Base-by-base conservation (phyloP, 2,888 invertebrate genomes). In the Drosophila niveifrons region DNA sequence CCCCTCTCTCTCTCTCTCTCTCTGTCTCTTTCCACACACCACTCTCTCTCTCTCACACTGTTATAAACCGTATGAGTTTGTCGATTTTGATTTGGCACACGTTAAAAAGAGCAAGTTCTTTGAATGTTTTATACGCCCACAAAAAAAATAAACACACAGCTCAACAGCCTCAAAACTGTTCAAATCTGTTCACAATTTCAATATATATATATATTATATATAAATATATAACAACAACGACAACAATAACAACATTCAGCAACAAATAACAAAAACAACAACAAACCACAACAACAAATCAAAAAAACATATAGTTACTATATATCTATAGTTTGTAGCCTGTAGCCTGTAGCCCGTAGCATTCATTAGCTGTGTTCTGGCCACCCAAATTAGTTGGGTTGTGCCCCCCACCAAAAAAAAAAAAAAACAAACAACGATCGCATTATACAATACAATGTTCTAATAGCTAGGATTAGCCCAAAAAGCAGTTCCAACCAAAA, bases 361-460 rank as follows among this genome's bases (percentile, higher is more conserved):
- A 34, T 57, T 41, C 57, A 34, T 57, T 41, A 41, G 39, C 39
- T 67, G 67, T 67, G 67, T 61, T 53, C 31, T 53, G 50, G 50
- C 53, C 17, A n/a, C 57, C 69, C 75, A 75, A 76, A 57, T 52
- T 75, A 76, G 75, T 75, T 76, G 75, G 75, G 69, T 15, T 18
- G 43, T 31, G 31, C 55, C 23, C n/a, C n/a, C n/a, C n/a, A n/a
- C n/a, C n/a, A n/a, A n/a, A n/a, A n/a, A n/a, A n/a, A n/a, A n/a
- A n/a, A n/a, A n/a, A n/a, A n/a, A n/a, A n/a, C n/a, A n/a, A 31
- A 31, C 31, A 10, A 44, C 29, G 43, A 29, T 55, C 18, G 43
- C 29, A 44, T 55, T 53, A 31, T 31, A 31, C 31, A 9, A 31
- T 31, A 31, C 28, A 28, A 28, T 31, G 31, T 31, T 31, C 9